Evolutionary conservation across 2,113 vertebrate species (phyloP).

Genomic region (Oncorhynchus keta): DNA sequence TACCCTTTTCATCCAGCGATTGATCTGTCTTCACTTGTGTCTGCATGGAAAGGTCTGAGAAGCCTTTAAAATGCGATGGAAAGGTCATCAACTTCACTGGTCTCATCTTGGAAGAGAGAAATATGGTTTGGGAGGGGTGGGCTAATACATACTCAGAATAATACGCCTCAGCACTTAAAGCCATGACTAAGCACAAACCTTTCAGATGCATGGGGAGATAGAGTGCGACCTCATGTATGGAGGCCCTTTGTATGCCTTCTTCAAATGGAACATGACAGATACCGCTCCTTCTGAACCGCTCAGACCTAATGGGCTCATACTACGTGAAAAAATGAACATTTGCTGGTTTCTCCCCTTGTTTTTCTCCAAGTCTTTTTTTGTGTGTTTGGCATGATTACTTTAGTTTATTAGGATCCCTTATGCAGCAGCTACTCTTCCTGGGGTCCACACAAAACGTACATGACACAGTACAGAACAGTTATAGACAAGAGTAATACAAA

Average conservation of each 20-base stretch:
- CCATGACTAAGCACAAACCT: constrained; percentile 63
- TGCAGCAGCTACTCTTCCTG: too few species aligned
- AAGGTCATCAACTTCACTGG: constrained; percentile 74
- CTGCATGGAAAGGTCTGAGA: constrained; percentile 72
- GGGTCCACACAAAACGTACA: too few species aligned
- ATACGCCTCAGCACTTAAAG: constrained; percentile 66
- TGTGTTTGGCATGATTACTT: too few species aligned
- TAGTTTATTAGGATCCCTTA: too few species aligned
- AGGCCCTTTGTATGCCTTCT: constrained; percentile 21
- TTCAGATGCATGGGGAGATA: constrained; percentile 39
- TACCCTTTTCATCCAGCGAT: constrained; percentile 75
- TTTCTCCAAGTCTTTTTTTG: too few species aligned
- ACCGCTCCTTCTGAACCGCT: neutral
- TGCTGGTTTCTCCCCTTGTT: too few species aligned
- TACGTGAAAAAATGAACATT: too few species aligned
- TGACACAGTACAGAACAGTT: too few species aligned
- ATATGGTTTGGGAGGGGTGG: constrained; percentile 33
- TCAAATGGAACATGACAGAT: too few species aligned
- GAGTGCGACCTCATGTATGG: constrained; percentile 44
- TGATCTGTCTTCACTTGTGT: constrained; percentile 76
- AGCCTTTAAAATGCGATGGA: constrained; percentile 71
- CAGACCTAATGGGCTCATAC: neutral
- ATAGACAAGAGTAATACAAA: too few species aligned
- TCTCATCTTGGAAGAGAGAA: constrained; percentile 52
- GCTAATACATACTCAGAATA: constrained; percentile 61